Conservation (phyloP, 2,888 invertebrate genomes). For the Mayetiola destructor region DNA sequence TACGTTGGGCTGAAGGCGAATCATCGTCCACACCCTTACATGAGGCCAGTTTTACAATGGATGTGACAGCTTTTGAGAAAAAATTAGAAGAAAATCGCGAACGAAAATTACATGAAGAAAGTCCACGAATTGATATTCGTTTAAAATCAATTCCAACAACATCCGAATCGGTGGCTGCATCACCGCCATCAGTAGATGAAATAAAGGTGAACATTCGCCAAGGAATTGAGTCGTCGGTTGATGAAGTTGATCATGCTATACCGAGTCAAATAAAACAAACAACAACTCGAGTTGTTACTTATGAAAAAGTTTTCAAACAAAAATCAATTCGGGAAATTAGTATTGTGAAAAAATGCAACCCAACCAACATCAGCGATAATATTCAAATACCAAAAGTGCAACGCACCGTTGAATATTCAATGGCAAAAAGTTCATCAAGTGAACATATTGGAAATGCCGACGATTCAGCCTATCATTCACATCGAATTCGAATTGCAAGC, state of each 20-base stretch:
- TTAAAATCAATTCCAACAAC: conserved; percentile 43
- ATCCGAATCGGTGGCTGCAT: too few relatives aligned
- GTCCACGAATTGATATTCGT: conserved; percentile 45
- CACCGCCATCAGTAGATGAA: conserved; percentile 24
- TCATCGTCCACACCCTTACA: background rate
- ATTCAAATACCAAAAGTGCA: conserved; percentile 25
- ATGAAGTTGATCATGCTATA: conserved; percentile 38
- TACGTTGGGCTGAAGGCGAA: background rate
- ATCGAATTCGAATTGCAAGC: conserved; percentile 29
- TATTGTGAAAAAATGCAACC: conserved; percentile 23
- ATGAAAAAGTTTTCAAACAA: conserved; percentile 52
- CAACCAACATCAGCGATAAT: background rate
- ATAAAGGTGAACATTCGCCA: conserved; percentile 17
- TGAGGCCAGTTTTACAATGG: conserved; percentile 32
- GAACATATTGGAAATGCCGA: conserved; percentile 31
- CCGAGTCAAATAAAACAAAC: conserved; percentile 49
- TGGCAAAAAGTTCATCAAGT: conserved; percentile 37
- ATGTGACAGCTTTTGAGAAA: conserved; percentile 46
- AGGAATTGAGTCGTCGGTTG: conserved; percentile 31
- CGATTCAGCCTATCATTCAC: conserved; percentile 46
- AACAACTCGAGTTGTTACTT: conserved; percentile 53
- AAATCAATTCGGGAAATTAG: conserved; percentile 46
- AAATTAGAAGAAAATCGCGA: conserved; percentile 42
- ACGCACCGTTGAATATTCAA: conserved; percentile 26
- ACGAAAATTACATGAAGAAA: conserved; percentile 36